Conservation (phyloP, 2,797 vertebrate genomes). For the Sebastes kiyomatsui region DNA sequence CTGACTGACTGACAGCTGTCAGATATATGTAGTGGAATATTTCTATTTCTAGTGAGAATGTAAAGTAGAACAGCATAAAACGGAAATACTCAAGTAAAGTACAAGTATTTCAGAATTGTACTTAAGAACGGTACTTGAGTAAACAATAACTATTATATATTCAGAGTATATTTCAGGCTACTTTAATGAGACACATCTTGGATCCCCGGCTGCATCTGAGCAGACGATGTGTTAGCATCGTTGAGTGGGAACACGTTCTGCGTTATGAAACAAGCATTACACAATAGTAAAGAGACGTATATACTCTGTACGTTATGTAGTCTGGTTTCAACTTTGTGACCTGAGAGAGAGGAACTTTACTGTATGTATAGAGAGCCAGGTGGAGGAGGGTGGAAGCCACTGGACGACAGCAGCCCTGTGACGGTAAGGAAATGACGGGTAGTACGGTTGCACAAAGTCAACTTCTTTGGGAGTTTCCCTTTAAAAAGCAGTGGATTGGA, state of each 20-base stretch:
- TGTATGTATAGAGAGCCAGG: background rate
- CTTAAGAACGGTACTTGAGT: background rate
- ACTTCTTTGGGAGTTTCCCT: slow-evolving; percentile 67
- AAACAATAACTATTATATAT: background rate
- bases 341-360: background rate
- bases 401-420: slow-evolving; percentile 18
- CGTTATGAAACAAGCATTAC: background rate
- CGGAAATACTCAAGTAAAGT: background rate
- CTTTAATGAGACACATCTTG: background rate
- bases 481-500: slow-evolving; percentile 44
- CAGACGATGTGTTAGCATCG: background rate
- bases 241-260: background rate
- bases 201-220: background rate
- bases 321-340: slow-evolving; percentile 34
- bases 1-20: background rate
- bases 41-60: background rate
- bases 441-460: slow-evolving; percentile 64
- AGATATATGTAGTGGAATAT: background rate
- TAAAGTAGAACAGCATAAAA: background rate
- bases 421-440: slow-evolving; percentile 17
- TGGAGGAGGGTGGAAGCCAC: background rate
- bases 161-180: background rate
- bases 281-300: background rate
- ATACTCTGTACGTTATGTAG: background rate
- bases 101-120: too few relatives aligned